Evolutionary conservation across 2,797 vertebrate species (phyloP).

Genomic region (Poliocrania exsul): DNA sequence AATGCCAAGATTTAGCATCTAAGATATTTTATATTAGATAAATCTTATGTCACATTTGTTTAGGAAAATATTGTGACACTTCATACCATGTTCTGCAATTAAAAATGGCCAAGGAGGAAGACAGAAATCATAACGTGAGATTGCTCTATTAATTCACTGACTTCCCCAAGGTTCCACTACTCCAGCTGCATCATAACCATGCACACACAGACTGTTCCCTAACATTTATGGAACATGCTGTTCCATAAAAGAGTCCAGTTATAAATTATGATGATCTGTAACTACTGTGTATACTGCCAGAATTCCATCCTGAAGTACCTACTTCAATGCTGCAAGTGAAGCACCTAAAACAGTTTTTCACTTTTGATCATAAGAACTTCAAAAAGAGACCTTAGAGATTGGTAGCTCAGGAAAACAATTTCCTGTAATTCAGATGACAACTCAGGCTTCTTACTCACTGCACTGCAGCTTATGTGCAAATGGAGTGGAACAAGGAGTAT

Average conservation of each 20-base stretch:
- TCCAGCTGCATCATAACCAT: neutral
- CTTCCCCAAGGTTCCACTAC: neutral
- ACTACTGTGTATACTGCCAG: neutral
- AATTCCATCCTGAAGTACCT: neutral
- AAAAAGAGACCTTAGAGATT: neutral
- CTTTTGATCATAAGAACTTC: neutral
- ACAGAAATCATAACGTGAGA: neutral
- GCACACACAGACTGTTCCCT: neutral
- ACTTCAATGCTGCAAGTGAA: neutral
- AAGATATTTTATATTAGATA: neutral
- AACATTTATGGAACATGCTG: neutral
- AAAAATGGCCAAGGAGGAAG: neutral
- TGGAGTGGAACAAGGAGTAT: neutral
- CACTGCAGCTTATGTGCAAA: neutral
- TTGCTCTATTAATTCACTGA: neutral
- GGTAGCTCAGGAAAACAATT: neutral
- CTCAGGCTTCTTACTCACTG: neutral
- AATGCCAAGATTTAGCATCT: neutral
- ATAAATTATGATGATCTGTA: neutral
- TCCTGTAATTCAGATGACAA: neutral
- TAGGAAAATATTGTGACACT: neutral
- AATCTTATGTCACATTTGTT: neutral
- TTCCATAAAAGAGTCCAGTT: neutral
- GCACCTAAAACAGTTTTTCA: neutral
- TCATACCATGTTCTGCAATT: neutral